Conservation (phyloP, 2,113 vertebrate species). For the Eulemur rufifrons region DNA sequence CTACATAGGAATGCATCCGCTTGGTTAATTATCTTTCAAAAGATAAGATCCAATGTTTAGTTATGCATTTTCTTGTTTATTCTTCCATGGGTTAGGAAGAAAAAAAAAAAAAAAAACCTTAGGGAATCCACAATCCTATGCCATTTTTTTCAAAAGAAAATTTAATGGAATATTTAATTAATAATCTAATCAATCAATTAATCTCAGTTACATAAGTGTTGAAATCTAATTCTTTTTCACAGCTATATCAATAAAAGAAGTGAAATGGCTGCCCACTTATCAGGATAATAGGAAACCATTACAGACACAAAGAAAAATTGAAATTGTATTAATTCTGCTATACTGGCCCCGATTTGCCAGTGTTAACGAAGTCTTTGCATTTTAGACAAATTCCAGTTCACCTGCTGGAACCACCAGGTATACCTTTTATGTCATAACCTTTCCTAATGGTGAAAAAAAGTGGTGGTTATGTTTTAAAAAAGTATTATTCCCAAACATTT, state of each 20-base stretch:
- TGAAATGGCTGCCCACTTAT: slow-evolving; percentile 82
- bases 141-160: slow-evolving; percentile 79
- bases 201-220: slow-evolving; percentile 84
- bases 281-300: slow-evolving; percentile 77
- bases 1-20: slow-evolving; percentile 54
- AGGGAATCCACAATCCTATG: slow-evolving; percentile 79
- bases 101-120: slow-evolving; percentile 60
- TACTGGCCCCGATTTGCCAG: slow-evolving; percentile 29
- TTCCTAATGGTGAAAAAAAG: not conserved
- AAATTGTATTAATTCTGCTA: slow-evolving; percentile 79
- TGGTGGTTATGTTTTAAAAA: not conserved
- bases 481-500: not conserved
- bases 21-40: slow-evolving; percentile 81
- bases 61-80: slow-evolving; percentile 86
- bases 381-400: slow-evolving; percentile 53
- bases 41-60: slow-evolving; percentile 83
- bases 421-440: slow-evolving; percentile 53
- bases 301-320: slow-evolving; percentile 79
- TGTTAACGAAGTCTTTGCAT: slow-evolving; percentile 64
- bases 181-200: slow-evolving; percentile 91
- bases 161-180: slow-evolving; percentile 89
- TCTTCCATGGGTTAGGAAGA: slow-evolving; percentile 79
- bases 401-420: not conserved
- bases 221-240: slow-evolving; percentile 85
- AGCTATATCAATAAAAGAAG: slow-evolving; percentile 81